Evolutionary conservation across 2,888 invertebrate species (phyloP).

Genomic region (Eupithecia vulgata): DNA sequence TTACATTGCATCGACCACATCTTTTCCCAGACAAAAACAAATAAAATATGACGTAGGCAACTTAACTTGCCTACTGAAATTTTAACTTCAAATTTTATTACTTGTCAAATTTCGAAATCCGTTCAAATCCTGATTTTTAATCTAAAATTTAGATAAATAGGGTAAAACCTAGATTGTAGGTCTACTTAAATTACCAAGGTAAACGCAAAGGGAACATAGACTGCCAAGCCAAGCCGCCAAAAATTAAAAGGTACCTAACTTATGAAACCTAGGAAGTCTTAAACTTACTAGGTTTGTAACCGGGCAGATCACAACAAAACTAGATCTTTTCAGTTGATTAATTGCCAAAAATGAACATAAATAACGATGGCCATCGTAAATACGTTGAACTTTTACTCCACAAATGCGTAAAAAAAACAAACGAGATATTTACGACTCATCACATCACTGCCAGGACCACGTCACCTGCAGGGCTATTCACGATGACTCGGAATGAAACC

Average conservation of each 20-base stretch:
- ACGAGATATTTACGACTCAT: constrained; percentile 29
- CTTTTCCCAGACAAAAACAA: not conserved
- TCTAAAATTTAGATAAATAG: no score
- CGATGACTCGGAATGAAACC: no score
- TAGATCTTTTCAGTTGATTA: not conserved
- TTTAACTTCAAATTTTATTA: not conserved
- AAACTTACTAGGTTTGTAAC: not conserved
- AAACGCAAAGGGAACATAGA: not conserved
- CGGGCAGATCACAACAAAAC: not conserved
- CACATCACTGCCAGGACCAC: constrained; percentile 24
- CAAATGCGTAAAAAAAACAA: constrained; percentile 29
- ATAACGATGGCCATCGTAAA: constrained; percentile 9
- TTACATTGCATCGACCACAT: not conserved
- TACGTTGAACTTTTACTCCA: constrained; percentile 53
- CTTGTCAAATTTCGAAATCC: not conserved
- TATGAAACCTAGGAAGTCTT: no score
- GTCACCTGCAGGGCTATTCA: no score
- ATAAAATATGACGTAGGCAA: not conserved
- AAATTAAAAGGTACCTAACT: not conserved
- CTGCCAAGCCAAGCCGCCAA: not conserved
- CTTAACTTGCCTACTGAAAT: not conserved
- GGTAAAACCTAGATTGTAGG: no score
- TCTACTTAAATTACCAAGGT: not conserved
- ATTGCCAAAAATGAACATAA: not conserved
- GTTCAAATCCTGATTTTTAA: not conserved